Base-by-base conservation (phyloP, 2,888 invertebrate genomes). In the Ferdinandea cuprea region DNA sequence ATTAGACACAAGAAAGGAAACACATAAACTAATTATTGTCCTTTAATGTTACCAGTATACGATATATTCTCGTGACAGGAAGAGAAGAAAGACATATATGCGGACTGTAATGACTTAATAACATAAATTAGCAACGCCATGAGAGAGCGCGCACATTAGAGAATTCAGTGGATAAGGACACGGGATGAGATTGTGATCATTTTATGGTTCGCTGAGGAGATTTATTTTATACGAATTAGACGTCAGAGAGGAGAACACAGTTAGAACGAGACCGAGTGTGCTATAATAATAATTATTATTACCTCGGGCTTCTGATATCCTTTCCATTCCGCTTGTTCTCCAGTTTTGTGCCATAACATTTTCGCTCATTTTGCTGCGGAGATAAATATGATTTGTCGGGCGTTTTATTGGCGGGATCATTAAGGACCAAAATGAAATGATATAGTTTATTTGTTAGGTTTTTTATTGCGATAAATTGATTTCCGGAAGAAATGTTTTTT, bases 71-170 rank as follows among this genome's bases (percentile, higher is more conserved):
- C 19, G 32, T 30, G 30, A 3, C 9, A 59, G 2, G 4, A 3
- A 25, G 7, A n/a, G 19, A 28, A 21, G 13, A 48, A 19, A 28
- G 17, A 19, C 61, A 61, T 48, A 61, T 48, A 79, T 73, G 66
- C 30, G 11, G 30, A 5, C 50, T 63, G 48, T 63, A 69, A 80
- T 69, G 80, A 69, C 76, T 80, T 80, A 76, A 76, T 76, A 68
- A 74, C 76, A 80, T 76, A 74, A 80, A 80, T 80, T 63, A 80
- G 69, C 42, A 21, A 17, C 17, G 32, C 15, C 19, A 4, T n/a
- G 32, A 42, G 40, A 68, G 44, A 32, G 59, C 28, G 50, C 61
- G 50, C 7, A 40, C 77, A 77, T 77, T 77, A 32, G 58, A 35
- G 52, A 52, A 65, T 72, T 44, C 40, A 61, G 25, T 46, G 32